Evolutionary conservation across 2,797 vertebrate genomes (phyloP).

Genomic region (Babyrousa celebensis): DNA sequence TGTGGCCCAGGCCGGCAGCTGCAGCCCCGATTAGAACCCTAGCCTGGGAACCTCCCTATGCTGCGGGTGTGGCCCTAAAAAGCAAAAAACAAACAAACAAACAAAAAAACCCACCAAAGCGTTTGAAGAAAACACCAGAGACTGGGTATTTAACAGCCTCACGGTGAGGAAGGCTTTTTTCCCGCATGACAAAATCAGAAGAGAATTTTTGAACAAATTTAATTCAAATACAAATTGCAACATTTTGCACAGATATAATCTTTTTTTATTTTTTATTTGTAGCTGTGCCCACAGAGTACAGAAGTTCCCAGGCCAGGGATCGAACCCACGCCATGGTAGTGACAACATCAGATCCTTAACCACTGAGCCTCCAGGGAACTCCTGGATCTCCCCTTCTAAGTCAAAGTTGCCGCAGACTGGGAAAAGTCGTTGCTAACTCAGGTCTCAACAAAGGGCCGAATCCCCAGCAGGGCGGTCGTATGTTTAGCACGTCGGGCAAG

Average conservation of each 20-base stretch:
- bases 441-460: fast-evolving
- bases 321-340: no score
- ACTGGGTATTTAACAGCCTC: background rate
- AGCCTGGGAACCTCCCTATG: no score
- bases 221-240: background rate
- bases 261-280: no score
- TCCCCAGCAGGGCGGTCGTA: background rate
- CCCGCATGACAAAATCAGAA: background rate
- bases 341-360: no score
- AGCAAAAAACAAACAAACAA: no score
- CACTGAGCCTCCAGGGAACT: no score
- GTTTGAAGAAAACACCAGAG: background rate
- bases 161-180: background rate
- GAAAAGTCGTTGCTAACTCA: background rate
- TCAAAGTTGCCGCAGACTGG: background rate
- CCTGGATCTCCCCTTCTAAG: background rate
- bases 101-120: background rate
- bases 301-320: no score
- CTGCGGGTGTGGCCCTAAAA: no score
- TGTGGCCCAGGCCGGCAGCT: no score
- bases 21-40: no score
- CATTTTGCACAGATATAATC: background rate
- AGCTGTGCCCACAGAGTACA: no score
- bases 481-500: background rate
- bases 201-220: background rate